A percentile compares a stretch with the other conserved stretches of the same genome.
Evolutionary conservation across 2,888 invertebrate genomes (phyloP).

Genomic region (Ormyrus pomaceus): DNA sequence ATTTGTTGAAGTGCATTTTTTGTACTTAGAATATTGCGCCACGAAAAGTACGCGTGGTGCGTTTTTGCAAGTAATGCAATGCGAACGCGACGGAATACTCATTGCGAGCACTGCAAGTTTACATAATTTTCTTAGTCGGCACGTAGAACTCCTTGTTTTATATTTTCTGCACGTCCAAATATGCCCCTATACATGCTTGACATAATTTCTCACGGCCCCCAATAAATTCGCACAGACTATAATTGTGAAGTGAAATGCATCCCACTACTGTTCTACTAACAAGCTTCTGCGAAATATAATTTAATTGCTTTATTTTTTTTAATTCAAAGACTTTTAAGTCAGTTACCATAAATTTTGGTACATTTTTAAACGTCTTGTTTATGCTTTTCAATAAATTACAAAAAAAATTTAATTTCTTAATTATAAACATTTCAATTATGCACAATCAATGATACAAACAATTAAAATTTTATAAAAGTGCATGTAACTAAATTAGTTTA

Average conservation of each 20-base stretch:
- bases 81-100: constrained; percentile 55
- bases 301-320: neutral
- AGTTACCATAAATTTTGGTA: neutral
- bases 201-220: constrained; percentile 64
- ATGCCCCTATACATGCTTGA: constrained; percentile 40
- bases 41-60: constrained; percentile 20
- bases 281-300: constrained; percentile 18
- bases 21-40: constrained; percentile 45
- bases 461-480: too few relatives aligned
- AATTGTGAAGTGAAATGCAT: constrained; percentile 33
- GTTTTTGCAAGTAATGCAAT: constrained; percentile 19
- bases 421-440: too few relatives aligned
- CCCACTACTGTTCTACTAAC: constrained; percentile 34
- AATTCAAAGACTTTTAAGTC: neutral
- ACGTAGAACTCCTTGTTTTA: constrained; percentile 52
- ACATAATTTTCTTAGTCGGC: constrained; percentile 64
- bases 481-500: neutral
- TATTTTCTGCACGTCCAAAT: constrained; percentile 55
- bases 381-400: too few relatives aligned
- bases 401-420: too few relatives aligned
- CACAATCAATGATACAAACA: too few relatives aligned
- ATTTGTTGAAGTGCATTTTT: constrained; percentile 18
- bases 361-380: neutral
- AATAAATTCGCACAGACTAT: constrained; percentile 51
- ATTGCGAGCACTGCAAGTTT: constrained; percentile 62